Evolutionary conservation across 2,113 vertebrate species (phyloP), one percentile per base, ranked within the genome.

Genomic region (Pristiophorus japonicus): DNA sequence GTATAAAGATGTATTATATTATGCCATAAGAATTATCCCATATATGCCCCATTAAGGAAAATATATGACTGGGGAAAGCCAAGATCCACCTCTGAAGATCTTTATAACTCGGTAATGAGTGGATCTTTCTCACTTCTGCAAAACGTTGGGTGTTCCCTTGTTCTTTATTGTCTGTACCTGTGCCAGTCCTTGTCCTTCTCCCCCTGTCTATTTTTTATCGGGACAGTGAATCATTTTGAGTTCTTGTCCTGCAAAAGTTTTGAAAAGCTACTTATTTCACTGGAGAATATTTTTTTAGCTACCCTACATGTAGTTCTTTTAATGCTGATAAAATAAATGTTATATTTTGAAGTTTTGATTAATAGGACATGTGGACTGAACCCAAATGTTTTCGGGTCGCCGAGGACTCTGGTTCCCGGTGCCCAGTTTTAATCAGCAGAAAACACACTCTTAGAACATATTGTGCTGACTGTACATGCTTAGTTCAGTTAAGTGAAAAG

Each of bases 341-440:
- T 63, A 38, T 6, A 55, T 88, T 88, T 88, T 59, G 47, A 88
- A 73, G n/a, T 92, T 92, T 63, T 63, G 59, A 92, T 92, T 7
- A 65, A 38, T 92, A 92, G 59, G 59, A 92, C 88, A 92, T 63
- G 59, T 92, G 88, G 88, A 92, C 55, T 38, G 59, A 38, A 92
- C n/a, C 59, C 59, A 92, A 92, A 65, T 38, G n/a, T 65, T 65
- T 92, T 63, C n/a, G 34, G 20, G 59, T 92, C n/a, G 62, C 34
- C 62, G 16, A n/a, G 2, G 10, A 88, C 59, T 34, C 34, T 92
- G 59, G 88, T 92, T 63, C 59, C 59, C 34, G 3, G 88, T 62
- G 88, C 1, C n/a, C 88, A 63, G 88, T 62, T 62, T 62, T n/a
- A 62, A 91, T 38, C 6, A 92, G 34, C 88, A 63, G 59, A 38